These are phyloP conservation scores for Rhinolophus sinicus DNA, from an alignment of 2,113 vertebrate genomes.

Conservation along the genomic window DNA sequence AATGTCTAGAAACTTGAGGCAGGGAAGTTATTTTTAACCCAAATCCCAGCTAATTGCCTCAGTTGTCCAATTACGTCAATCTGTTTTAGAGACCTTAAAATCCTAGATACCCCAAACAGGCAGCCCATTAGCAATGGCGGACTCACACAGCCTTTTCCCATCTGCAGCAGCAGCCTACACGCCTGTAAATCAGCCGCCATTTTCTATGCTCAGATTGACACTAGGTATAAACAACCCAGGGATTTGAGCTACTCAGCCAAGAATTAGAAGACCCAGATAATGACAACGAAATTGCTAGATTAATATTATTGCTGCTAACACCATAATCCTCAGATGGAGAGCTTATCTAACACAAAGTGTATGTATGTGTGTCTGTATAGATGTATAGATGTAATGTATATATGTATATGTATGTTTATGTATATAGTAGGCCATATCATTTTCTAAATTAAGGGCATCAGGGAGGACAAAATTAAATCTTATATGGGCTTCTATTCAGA, in stretches of 20 bases:
- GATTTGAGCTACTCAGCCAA: neutral
- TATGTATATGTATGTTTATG: neutral
- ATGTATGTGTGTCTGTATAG: neutral
- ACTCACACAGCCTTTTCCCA: neutral
- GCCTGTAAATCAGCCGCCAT: neutral
- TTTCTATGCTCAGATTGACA: neutral
- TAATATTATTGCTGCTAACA: neutral
- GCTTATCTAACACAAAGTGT: neutral
- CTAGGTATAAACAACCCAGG: neutral
- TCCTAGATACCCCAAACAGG: neutral
- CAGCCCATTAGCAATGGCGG: neutral
- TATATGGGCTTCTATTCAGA: neutral
- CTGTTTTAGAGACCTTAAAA: conserved; percentile 5
- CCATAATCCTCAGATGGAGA: neutral
- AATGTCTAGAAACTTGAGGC: conserved; percentile 22
- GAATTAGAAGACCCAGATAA: neutral
- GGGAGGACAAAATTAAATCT: neutral
- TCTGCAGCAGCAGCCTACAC: neutral
- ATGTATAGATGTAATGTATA: no score
- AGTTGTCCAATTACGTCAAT: conserved; percentile 24
- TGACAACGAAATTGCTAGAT: neutral
- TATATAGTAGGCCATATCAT: neutral
- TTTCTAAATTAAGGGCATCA: neutral
- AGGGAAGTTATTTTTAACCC: conserved; percentile 18
- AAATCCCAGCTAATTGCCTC: conserved; percentile 34